Conservation (phyloP, 1,140 invertebrate genomes). For the Heliothis virescens region DNA sequence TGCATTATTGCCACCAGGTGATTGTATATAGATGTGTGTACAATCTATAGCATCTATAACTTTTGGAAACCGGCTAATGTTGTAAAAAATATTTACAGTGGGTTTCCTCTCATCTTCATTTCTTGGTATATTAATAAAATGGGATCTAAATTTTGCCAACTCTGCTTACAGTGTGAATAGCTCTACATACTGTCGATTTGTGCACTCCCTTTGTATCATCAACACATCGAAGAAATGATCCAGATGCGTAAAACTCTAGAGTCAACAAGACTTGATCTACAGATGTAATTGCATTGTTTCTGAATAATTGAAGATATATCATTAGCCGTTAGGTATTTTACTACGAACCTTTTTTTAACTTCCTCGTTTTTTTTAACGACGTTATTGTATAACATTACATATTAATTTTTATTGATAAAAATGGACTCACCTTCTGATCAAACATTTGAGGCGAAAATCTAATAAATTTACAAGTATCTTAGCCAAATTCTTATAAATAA, state of each 20-base stretch:
- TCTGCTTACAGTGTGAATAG: constrained; percentile 8
- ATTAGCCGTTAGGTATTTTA: constrained; percentile 5
- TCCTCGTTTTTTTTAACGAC: no score
- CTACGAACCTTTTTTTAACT: background rate
- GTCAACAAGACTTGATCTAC: background rate
- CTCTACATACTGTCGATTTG: constrained; percentile 5
- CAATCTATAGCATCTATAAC: constrained; percentile 24
- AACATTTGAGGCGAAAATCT: constrained; percentile 1
- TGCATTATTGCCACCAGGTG: constrained; percentile 17
- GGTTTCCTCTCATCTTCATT: background rate
- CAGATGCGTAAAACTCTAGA: constrained; percentile 14
- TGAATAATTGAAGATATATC: background rate
- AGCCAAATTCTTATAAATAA: constrained; percentile 6
- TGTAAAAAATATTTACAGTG: background rate
- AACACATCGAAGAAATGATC: constrained; percentile 2
- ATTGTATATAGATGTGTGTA: constrained; percentile 12
- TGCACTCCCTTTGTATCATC: constrained; percentile 1
- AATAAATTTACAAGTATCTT: constrained; percentile 6
- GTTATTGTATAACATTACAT: background rate
- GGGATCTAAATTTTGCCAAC: background rate
- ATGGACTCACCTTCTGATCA: background rate
- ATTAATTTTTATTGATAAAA: background rate
- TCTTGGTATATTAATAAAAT: constrained; percentile 2
- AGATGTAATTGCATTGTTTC: constrained; percentile 3
- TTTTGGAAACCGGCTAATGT: constrained; percentile 9